These are phyloP conservation scores for Colletes collaris DNA, from an alignment of 2,888 invertebrate species.

Conservation along the genomic window DNA sequence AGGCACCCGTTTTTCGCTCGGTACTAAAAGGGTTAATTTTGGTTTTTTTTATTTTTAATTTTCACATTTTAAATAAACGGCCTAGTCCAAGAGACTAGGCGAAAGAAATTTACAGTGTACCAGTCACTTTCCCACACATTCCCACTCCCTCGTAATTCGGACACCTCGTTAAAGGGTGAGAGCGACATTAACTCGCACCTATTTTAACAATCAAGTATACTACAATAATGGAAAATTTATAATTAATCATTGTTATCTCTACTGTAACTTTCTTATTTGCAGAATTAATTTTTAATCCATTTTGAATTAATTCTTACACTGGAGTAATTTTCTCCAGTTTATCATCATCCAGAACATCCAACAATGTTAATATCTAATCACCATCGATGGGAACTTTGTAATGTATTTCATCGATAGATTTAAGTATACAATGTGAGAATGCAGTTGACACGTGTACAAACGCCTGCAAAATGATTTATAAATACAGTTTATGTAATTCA, in stretches of 20 bases:
- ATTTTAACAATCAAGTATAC: slow-evolving; percentile 71
- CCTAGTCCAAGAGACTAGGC: no score
- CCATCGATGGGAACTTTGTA: slow-evolving; percentile 74
- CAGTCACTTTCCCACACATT: no score
- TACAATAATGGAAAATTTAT: neutral
- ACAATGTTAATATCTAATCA: slow-evolving; percentile 73
- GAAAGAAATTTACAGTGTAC: no score
- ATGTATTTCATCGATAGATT: slow-evolving; percentile 78
- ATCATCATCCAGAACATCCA: slow-evolving; percentile 75
- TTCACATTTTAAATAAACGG: no score
- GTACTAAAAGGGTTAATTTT: no score
- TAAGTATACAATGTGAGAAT: slow-evolving; percentile 75
- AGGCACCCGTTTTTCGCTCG: no score
- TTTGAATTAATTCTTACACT: slow-evolving; percentile 65
- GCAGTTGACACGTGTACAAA: slow-evolving; percentile 81
- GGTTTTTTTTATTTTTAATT: no score
- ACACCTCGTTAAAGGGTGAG: no score
- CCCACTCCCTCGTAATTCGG: no score
- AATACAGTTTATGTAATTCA: neutral
- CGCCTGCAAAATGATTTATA: slow-evolving; percentile 66
- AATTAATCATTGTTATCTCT: neutral
- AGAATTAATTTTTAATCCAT: neutral
- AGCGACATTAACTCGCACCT: no score
- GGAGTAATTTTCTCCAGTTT: slow-evolving; percentile 72
- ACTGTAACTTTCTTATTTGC: neutral